Percentiles rank a stretch among this genome's conserved stretches.
These are phyloP conservation scores for Euwallacea similis DNA, from an alignment of 1,140 invertebrate genomes.

Conservation along the genomic window DNA sequence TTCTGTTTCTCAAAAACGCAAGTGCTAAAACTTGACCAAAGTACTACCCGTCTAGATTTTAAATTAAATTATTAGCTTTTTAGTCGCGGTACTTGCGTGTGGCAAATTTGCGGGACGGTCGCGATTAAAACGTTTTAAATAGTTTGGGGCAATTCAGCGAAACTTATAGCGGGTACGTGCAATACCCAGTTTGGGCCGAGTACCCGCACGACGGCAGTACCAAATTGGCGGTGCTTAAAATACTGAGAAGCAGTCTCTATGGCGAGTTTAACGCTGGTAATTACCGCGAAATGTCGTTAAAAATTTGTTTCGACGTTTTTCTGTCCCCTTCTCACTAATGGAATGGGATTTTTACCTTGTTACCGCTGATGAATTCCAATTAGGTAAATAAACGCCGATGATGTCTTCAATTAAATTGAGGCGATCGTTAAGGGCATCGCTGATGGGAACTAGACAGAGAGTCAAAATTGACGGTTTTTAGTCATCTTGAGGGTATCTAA, in stretches of 20 bases:
- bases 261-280: constrained; percentile 37
- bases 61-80: constrained; percentile 44
- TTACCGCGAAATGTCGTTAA: constrained; percentile 34
- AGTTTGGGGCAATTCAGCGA: constrained; percentile 33
- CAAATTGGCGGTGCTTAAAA: constrained; percentile 40
- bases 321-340: constrained; percentile 19
- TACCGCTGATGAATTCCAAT: constrained; percentile 4
- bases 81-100: constrained; percentile 32
- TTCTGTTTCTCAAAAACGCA: constrained; percentile 18
- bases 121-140: constrained; percentile 44
- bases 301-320: constrained; percentile 27
- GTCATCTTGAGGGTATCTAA: no score
- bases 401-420: no score
- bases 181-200: constrained; percentile 39
- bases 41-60: constrained; percentile 37
- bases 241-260: constrained; percentile 40
- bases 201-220: constrained; percentile 30
- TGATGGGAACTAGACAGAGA: neutral
- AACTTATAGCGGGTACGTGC: constrained; percentile 41
- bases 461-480: neutral
- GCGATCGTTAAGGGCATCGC: no score
- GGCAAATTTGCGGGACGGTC: constrained; percentile 37
- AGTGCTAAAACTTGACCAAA: constrained; percentile 33
- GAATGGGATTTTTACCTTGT: constrained; percentile 12
- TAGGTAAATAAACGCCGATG: neutral